Evolutionary conservation across 2,113 vertebrate species (phyloP), one percentile per base, ranked within the genome.

Genomic region (Crotalus horridus): DNA sequence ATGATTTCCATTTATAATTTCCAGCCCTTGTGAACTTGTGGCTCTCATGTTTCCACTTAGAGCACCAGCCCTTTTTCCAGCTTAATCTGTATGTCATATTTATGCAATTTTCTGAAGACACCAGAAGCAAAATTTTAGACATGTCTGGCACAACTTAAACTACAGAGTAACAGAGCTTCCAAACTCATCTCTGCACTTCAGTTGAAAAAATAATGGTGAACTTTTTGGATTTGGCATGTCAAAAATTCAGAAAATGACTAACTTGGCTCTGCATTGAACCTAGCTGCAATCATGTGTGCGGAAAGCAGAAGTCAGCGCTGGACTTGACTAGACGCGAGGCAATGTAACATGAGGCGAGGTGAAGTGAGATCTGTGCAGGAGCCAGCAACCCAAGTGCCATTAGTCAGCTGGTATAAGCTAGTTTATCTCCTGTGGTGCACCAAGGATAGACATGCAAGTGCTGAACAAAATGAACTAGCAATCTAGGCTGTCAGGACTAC

Each of bases 101-200:
- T 96, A 85, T 87, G 94, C 55, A 92, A 93, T 43, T 87, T n/a
- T n/a, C 89, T 43, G 93, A 48, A 92, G 90, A 91, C 85, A 61
- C 26, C 89, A 94, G 90, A 95, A 95, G 24, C 64, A 95, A 46
- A 94, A 94, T 89, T 94, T 21, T 0, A 55, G 91, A 95, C 93
- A 92, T 81, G 55, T 58, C 58, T 61, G 89, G 92, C 48, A 94
- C 85, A 64, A 91, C 95, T 95, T 0, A 95, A 96, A 93, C 64
- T 88, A 86, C 92, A 53, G 96, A 93, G 51, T 81, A 21, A 43
- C 88, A 90, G 87, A 88, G 12, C 26, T 90, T 96, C 90, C 94
- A 13, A 90, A 23, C 95, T 95, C 0, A 92, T 93, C 86, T 91
- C 3, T 93, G 46, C 88, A 46, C 93, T 89, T 94, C 89, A 92